These are phyloP conservation scores for Carcharodon carcharias DNA, from an alignment of 2,797 vertebrate genomes.

Conservation along the genomic window DNA sequence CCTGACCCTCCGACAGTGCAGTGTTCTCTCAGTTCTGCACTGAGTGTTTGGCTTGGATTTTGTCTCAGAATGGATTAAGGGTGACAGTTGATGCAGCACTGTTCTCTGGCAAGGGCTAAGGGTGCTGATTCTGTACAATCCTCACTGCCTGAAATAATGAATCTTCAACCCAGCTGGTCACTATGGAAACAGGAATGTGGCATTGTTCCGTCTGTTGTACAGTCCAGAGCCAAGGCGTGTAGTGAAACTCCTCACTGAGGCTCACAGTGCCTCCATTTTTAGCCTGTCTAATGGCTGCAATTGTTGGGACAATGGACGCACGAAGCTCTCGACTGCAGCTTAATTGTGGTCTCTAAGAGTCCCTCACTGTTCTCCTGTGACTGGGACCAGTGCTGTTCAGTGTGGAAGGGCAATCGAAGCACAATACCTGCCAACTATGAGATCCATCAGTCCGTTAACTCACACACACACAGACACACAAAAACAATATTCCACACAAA, in stretches of 20 bases:
- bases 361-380: background rate
- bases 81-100: background rate
- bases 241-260: background rate
- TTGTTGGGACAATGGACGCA: background rate
- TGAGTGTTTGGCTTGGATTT: background rate
- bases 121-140: background rate
- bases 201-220: background rate
- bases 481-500: background rate
- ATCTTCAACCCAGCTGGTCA: background rate
- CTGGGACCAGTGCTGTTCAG: background rate
- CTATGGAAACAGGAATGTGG: slow-evolving; percentile 20
- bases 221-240: background rate
- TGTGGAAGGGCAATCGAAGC: background rate
- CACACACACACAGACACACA: background rate
- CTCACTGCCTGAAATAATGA: background rate
- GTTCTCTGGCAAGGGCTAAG: background rate
- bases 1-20: background rate
- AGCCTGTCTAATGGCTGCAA: background rate
- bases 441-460: background rate
- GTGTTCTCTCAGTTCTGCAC: background rate
- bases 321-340: background rate
- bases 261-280: background rate
- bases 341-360: background rate
- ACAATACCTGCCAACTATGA: background rate
- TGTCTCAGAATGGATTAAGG: background rate